Evolutionary conservation across 1,140 invertebrate genomes (phyloP).

Genomic region (Muscidifurax raptorellus): DNA sequence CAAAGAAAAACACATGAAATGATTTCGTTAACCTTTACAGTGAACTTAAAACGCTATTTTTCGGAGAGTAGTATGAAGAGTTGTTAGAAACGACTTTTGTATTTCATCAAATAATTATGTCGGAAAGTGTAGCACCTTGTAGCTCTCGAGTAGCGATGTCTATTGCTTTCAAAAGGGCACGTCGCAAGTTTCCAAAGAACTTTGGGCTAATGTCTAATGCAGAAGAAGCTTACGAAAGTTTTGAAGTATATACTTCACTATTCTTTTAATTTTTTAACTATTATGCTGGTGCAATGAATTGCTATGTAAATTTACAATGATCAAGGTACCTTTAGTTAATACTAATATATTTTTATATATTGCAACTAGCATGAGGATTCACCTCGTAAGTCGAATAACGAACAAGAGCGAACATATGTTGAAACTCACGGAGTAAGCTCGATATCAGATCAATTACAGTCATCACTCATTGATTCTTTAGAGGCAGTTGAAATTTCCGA

Average conservation of each 20-base stretch:
- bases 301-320: too few species aligned
- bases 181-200: slow-evolving; percentile 65
- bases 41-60: neutral
- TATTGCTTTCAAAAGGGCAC: slow-evolving; percentile 63
- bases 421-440: neutral
- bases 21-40: neutral
- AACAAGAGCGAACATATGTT: neutral
- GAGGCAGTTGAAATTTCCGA: slow-evolving; percentile 14
- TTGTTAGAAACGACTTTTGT: neutral
- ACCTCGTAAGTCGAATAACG: neutral
- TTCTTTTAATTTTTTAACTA: neutral
- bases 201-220: slow-evolving; percentile 48
- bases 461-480: neutral
- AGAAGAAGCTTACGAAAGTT: neutral
- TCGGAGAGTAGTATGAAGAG: too few species aligned
- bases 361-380: neutral
- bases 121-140: slow-evolving; percentile 59
- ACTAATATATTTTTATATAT: neutral
- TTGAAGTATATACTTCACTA: slow-evolving; percentile 10
- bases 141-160: slow-evolving; percentile 63
- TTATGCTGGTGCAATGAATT: neutral
- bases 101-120: slow-evolving; percentile 55
- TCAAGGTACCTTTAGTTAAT: neutral
- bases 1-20: slow-evolving; percentile 10
- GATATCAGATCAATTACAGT: neutral